Base-by-base conservation (phyloP, 2,113 vertebrate genomes). In the Pipa parva region DNA sequence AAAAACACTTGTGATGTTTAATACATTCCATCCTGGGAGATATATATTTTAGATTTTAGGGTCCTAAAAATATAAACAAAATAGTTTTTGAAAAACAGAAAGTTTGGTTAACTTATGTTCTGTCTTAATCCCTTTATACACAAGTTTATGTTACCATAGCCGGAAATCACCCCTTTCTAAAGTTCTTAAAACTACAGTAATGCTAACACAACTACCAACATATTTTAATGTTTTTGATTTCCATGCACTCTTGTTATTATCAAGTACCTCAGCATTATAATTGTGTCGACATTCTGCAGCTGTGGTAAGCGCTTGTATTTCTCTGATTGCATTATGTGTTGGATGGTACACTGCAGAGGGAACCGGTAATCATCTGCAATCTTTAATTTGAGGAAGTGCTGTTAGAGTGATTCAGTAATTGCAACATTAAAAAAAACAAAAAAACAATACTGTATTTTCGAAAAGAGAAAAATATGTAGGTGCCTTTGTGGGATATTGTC, bases 261-360 rank as follows among this genome's bases (percentile, higher is more conserved):
- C 7, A 42, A 54, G 58, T 24, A 25, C 52, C 21, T 51, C 21
- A 1, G 48, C 31, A 42, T 52, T 61, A 28, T 70, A 60, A 61
- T 70, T 54, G 58, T 31, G 1, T 56, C 33, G 18, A 59, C 36
- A 18, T 17, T 70, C 31, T 31, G 49, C 66, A 70, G 66, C 66
- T 70, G 66, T 46, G 58, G 60, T 59, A 52, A 61, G 11, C 29
- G 51, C 66, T 61, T 50, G 57, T 42, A 54, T 52, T 61, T 61
- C 21, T 61, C 58, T 70, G 66, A 70, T 70, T 70, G 49, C 66
- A 70, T 60, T 60, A 61, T 54, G 58, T 70, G 59, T 60, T 42
- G 36, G 48, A 48, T 61, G 39, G 50, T 54, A 45, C 48, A 61
- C 55, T 36, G 31, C 55, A 58, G 55, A 58, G 57, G 50, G 57